Percentiles rank a stretch among this genome's conserved stretches.
phyloP scores from a whole-genome alignment of 53 echinoderm and acorn worm genomes.

The Pentamera pediparva region DNA sequence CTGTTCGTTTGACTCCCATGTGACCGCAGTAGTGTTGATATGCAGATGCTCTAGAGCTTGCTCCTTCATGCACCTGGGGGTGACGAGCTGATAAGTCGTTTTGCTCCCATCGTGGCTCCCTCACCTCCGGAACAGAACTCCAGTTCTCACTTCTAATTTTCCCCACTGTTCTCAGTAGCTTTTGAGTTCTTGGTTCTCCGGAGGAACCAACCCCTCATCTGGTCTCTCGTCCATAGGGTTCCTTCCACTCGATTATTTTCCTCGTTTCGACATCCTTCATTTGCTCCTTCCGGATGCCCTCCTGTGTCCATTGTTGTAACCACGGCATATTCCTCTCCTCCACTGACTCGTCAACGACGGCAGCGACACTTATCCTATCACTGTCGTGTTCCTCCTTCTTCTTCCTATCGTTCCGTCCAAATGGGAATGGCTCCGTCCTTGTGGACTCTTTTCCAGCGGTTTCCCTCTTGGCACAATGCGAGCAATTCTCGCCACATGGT shows the following conservation, averaged over 20 bases:
- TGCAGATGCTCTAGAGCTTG: background rate
- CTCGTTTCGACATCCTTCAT: slow-evolving; percentile 1
- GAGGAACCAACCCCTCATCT: background rate
- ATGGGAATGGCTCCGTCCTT: background rate
- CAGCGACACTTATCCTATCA: background rate
- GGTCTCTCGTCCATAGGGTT: background rate
- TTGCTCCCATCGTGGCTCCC: slow-evolving; percentile 2
- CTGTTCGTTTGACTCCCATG: slow-evolving; percentile 16
- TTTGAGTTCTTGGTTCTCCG: background rate
- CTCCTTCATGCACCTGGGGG: background rate
- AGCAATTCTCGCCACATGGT: slow-evolving; percentile 11
- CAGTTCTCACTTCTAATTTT: background rate
- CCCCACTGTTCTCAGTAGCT: slow-evolving; percentile 3
- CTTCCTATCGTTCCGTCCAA: background rate
- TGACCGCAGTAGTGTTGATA: background rate
- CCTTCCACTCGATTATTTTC: slow-evolving; percentile 7
- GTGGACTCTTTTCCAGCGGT: background rate
- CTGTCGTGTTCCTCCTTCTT: background rate
- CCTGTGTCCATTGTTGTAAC: background rate
- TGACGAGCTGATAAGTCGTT: background rate
- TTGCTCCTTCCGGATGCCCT: background rate
- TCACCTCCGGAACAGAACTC: background rate
- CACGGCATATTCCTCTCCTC: background rate
- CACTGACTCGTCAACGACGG: background rate
- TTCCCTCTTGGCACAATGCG: slow-evolving; percentile 14